Evolutionary conservation across 2,797 vertebrate genomes (phyloP).

Genomic region (Petrocephalus schoutedeni): DNA sequence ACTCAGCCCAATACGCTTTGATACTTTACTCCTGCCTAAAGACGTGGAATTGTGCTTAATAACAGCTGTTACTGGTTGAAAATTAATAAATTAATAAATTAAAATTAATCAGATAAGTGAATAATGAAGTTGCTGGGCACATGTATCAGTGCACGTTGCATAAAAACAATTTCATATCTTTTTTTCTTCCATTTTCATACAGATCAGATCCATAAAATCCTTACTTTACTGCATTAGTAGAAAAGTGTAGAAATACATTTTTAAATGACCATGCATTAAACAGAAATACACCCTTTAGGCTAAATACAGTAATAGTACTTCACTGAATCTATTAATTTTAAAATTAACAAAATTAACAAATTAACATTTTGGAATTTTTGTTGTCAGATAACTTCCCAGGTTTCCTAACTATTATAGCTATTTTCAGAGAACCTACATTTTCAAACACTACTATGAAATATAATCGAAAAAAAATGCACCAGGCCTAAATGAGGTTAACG

Average conservation of each 20-base stretch:
- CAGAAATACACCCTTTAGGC: background rate
- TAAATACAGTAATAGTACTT: background rate
- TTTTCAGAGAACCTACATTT: background rate
- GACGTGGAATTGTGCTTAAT: background rate
- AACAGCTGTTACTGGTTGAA: background rate
- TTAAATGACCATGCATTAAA: background rate
- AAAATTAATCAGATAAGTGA: background rate
- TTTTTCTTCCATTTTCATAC: background rate
- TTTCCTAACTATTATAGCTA: background rate
- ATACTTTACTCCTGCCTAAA: background rate
- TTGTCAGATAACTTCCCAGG: background rate
- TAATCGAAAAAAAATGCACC: background rate
- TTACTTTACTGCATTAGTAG: background rate
- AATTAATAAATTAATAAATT: background rate
- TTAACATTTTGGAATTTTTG: background rate
- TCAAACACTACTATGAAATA: background rate
- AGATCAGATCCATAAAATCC: background rate
- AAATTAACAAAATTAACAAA: background rate
- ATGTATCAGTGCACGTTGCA: background rate
- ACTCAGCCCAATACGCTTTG: background rate
- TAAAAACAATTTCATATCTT: background rate
- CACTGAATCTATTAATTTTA: background rate
- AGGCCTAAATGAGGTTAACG: background rate
- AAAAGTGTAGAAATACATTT: background rate
- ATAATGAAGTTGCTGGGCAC: background rate